Conservation (phyloP, 2,888 invertebrate species). For the Mechanitis mazaeus region DNA sequence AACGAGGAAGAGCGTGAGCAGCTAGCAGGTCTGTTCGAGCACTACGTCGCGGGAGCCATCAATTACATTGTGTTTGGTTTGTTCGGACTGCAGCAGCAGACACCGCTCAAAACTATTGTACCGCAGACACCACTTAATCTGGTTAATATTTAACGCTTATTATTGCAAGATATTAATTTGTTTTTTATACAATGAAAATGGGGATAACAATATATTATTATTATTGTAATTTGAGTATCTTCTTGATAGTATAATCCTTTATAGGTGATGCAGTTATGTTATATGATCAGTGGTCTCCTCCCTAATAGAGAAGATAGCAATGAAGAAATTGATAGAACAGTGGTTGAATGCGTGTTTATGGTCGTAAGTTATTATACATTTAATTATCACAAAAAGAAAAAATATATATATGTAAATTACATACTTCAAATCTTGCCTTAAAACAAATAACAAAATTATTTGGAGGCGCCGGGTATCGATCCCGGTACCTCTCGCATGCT, state of each 20-base stretch:
- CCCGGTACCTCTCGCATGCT: slow-evolving; percentile 67
- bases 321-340: slow-evolving; percentile 69
- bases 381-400: too few relatives aligned
- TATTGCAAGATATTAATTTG: too few relatives aligned
- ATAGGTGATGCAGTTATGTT: slow-evolving; percentile 87
- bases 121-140: slow-evolving; percentile 91
- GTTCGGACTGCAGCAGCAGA: slow-evolving; percentile 82
- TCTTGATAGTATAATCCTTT: not conserved
- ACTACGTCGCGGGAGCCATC: slow-evolving; percentile 84
- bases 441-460: not conserved
- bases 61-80: slow-evolving; percentile 84
- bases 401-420: too few relatives aligned
- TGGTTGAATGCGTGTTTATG: slow-evolving; percentile 84
- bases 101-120: slow-evolving; percentile 87
- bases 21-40: slow-evolving; percentile 80
- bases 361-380: slow-evolving; percentile 56
- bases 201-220: too few relatives aligned
- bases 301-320: slow-evolving; percentile 72
- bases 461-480: slow-evolving; percentile 27
- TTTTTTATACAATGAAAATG: too few relatives aligned
- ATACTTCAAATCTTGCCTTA: too few relatives aligned
- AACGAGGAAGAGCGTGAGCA: slow-evolving; percentile 72
- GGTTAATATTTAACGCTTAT: slow-evolving; percentile 57
- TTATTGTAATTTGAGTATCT: too few relatives aligned
- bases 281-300: slow-evolving; percentile 85